Evolutionary conservation across 2,797 vertebrate species (phyloP), one percentile per base, ranked within the genome.

Genomic region (Furcifer pardalis): DNA sequence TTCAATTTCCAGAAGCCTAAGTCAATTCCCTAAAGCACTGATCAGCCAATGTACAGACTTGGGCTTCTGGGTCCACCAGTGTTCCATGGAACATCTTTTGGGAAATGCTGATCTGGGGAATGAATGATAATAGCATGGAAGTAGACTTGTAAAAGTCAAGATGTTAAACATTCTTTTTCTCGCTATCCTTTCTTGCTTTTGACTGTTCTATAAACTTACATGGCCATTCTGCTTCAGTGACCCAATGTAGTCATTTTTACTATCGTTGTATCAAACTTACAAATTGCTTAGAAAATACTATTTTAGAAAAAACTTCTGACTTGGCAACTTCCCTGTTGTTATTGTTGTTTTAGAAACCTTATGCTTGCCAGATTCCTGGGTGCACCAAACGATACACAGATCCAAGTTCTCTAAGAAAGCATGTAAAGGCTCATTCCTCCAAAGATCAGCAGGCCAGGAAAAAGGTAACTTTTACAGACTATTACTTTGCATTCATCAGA

Each of bases 331-430:
- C 91, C 72, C 76, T 95, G 82, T 94, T 84, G 46, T 49, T 49
- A 82, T 94, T 84, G 90, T 94, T 82, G 77, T 7, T 95, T 88
- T 91, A 99, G 99, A 99, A 99, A 96, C 99, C 99, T 15, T 99
- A 99, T 60, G 97, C 96, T 0, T 99, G 99, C 95, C 98, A 99
- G 95, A 97, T 99, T 94, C 98, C 97, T 62, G 98, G 98, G 91
- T 99, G 99, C 91, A 92, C 93, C 79, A 99, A 99, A 94, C 97
- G 98, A 69, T 99, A 99, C 93, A 99, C 99, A 82, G 98, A 99
- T 90, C 99, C 98, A 86, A 99, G 99, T 95, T 99, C 99, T 81
- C 92, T 99, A 89, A 96, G 99, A 94, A 99, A 99, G 90, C 99
- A 99, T 1, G 96, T 99, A 91, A 99, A 99, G 93, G 97, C 98